phyloP scores from a whole-genome alignment of 1,140 invertebrate genomes.

The Drosophila suzukii region DNA sequence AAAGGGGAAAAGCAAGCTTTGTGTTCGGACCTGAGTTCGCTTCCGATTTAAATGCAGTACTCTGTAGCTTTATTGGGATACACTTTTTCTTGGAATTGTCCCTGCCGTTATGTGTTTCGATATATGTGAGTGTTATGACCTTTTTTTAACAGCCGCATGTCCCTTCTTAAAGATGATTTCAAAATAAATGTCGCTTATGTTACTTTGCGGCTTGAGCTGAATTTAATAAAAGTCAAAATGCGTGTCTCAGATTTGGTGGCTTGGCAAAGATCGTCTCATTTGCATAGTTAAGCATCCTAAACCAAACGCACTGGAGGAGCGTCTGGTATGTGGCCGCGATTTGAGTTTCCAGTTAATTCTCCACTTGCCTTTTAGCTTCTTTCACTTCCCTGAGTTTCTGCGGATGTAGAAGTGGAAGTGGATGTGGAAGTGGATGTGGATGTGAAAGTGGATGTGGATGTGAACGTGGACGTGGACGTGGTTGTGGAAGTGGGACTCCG shows the following conservation, averaged over 20 bases:
- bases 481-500: background rate
- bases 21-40: background rate
- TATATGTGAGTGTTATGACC: background rate
- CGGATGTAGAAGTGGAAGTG: background rate
- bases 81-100: background rate
- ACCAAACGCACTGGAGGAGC: background rate
- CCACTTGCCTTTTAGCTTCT: constrained; percentile 16
- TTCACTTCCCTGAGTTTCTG: background rate
- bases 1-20: background rate
- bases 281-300: constrained; percentile 35
- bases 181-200: constrained; percentile 3
- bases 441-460: too few relatives aligned
- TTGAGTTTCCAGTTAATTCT: constrained; percentile 38
- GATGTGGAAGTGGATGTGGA: background rate
- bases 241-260: constrained; percentile 37
- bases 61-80: background rate
- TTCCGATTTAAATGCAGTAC: constrained; percentile 21
- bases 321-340: constrained; percentile 36
- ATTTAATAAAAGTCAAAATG: constrained; percentile 40
- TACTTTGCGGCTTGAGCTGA: constrained; percentile 27
- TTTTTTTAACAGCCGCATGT: too few relatives aligned
- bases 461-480: too few relatives aligned
- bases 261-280: constrained; percentile 31
- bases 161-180: background rate
- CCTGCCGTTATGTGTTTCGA: constrained; percentile 7